These are phyloP conservation scores for Muscicapa comitata DNA, from an alignment of 2,797 vertebrate species.

Conservation along the genomic window DNA sequence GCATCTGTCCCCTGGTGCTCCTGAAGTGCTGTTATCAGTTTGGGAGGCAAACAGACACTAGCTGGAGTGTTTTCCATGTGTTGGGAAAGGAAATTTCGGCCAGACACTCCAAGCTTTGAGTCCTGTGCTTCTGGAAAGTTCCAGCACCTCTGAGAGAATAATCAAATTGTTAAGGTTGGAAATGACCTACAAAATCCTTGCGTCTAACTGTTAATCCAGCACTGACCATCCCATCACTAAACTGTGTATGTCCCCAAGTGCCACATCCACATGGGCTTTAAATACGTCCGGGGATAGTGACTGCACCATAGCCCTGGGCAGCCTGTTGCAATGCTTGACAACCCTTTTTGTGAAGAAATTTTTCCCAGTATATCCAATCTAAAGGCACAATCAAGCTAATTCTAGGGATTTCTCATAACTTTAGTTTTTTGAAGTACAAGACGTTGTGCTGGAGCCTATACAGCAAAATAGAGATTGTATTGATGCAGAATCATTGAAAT, in stretches of 20 bases:
- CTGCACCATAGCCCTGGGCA: not conserved
- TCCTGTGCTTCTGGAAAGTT: not conserved
- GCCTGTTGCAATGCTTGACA: not conserved
- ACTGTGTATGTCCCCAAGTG: fast-evolving
- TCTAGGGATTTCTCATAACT: not conserved
- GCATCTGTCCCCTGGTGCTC: not conserved
- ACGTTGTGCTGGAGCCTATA: fast-evolving
- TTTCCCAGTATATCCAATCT: no score
- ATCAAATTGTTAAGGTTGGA: not conserved
- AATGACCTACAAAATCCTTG: not conserved
- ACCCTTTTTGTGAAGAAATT: not conserved
- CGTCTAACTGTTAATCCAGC: not conserved
- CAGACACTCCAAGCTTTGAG: not conserved
- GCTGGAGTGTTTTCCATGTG: not conserved
- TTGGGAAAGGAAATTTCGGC: not conserved
- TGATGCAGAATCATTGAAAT: not conserved
- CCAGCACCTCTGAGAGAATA: not conserved
- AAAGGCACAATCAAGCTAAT: fast-evolving
- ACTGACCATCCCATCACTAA: not conserved
- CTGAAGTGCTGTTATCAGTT: fast-evolving
- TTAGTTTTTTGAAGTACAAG: not conserved
- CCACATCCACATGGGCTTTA: not conserved
- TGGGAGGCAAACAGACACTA: not conserved
- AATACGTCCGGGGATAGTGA: not conserved
- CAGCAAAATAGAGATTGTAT: fast-evolving